These are phyloP conservation scores for Cynodonichthys magdalenae DNA, from an alignment of 2,797 vertebrate species.

Conservation along the genomic window DNA sequence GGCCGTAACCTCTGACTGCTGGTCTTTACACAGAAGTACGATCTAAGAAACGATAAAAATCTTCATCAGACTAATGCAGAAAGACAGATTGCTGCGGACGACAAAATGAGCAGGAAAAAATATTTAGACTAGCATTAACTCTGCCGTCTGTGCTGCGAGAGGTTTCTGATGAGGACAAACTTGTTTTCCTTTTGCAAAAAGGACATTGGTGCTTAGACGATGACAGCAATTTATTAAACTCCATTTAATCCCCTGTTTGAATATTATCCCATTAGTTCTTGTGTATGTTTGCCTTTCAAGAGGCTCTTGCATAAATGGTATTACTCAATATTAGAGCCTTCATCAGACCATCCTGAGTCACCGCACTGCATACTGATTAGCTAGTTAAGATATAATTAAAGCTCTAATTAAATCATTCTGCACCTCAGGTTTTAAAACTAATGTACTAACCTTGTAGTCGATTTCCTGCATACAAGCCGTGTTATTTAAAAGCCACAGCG, in stretches of 20 bases:
- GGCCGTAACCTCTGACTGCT: conserved; percentile 59
- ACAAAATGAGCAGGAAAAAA: background rate
- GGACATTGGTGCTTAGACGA: conserved; percentile 38
- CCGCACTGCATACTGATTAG: conserved; percentile 57
- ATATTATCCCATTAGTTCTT: conserved; percentile 62
- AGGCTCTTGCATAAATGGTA: conserved; percentile 60
- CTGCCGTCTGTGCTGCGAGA: background rate
- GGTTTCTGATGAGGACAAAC: conserved; percentile 21
- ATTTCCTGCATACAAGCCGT: conserved; percentile 43
- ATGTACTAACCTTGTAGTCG: conserved; percentile 53
- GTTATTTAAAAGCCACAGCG: conserved; percentile 44
- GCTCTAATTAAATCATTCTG: conserved; percentile 63
- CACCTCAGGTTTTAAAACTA: conserved; percentile 63
- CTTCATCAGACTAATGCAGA: conserved; percentile 45
- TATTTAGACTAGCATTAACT: background rate
- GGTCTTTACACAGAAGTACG: conserved; percentile 41
- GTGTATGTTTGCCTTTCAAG: conserved; percentile 63
- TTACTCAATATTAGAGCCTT: conserved; percentile 65
- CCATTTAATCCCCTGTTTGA: conserved; percentile 45
- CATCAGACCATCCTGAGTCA: conserved; percentile 49
- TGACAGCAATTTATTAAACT: conserved; percentile 56
- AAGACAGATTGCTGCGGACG: too few species aligned
- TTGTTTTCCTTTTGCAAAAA: conserved; percentile 40
- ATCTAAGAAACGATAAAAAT: conserved; percentile 60
- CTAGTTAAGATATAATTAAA: conserved; percentile 65